These are phyloP conservation scores for Callosobruchus maculatus DNA, from an alignment of 2,888 invertebrate genomes.

Conservation along the genomic window DNA sequence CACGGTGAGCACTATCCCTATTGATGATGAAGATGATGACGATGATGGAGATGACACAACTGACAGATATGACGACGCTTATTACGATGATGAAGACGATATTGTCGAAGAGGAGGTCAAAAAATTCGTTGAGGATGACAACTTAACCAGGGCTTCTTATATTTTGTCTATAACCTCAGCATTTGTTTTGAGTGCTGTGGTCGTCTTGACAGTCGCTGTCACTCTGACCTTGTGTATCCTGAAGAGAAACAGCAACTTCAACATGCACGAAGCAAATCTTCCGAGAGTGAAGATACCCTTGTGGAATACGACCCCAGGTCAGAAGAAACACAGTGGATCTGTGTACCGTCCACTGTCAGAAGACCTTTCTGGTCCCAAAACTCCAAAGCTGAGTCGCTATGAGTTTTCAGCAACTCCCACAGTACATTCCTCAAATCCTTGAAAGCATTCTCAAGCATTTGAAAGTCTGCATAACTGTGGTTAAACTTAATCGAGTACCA, in stretches of 20 bases:
- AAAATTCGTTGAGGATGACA: conserved; percentile 21
- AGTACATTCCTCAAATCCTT: conserved; percentile 27
- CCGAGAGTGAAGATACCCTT: conserved; percentile 42
- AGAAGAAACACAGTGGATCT: conserved; percentile 69
- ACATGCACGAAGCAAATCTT: conserved; percentile 39
- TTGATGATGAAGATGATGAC: conserved; percentile 46
- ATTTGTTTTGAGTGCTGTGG: conserved; percentile 55
- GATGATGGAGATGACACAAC: conserved; percentile 35
- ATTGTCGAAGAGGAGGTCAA: neutral
- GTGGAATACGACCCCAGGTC: conserved; percentile 43
- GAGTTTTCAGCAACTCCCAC: conserved; percentile 47
- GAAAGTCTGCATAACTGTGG: conserved; percentile 15
- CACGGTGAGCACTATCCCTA: conserved; percentile 12
- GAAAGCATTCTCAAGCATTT: conserved; percentile 12
- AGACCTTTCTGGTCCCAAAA: conserved; percentile 65
- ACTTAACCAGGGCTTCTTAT: conserved; percentile 33
- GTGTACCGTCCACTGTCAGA: conserved; percentile 78
- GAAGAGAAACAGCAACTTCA: conserved; percentile 35
- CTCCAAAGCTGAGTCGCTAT: conserved; percentile 60
- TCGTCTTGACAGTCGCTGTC: conserved; percentile 51
- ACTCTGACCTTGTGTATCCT: conserved; percentile 41
- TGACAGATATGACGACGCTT: conserved; percentile 30
- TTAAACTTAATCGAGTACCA: conserved; percentile 1
- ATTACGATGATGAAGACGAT: conserved; percentile 13
- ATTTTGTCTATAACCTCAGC: conserved; percentile 50